These are phyloP conservation scores for Amphiprion ocellaris DNA, from an alignment of 2,113 vertebrate species.

Conservation along the genomic window DNA sequence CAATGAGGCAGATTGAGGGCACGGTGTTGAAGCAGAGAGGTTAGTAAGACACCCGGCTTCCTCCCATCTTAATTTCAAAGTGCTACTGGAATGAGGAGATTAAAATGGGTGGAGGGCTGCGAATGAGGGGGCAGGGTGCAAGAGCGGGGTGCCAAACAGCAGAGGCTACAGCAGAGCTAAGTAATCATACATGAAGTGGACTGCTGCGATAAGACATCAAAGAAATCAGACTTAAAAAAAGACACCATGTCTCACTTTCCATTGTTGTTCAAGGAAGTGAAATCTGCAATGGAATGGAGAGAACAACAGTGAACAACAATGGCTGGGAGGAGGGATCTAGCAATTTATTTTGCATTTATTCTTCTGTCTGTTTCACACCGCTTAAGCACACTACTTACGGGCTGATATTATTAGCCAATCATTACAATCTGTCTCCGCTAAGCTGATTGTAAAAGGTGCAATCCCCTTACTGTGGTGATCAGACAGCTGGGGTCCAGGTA, in stretches of 20 bases:
- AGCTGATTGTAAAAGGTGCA: conserved; percentile 82
- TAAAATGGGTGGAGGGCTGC: conserved; percentile 63
- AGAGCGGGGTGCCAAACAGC: conserved; percentile 60
- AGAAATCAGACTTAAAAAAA: conserved; percentile 56
- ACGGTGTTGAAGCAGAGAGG: conserved; percentile 65
- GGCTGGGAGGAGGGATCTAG: conserved; percentile 28
- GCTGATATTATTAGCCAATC: conserved; percentile 81
- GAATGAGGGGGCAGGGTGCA: conserved; percentile 52
- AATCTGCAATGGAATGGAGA: conserved; percentile 23
- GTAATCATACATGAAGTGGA: conserved; percentile 68
- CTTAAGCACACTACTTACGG: conserved; percentile 80
- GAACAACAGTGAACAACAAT: conserved; percentile 32
- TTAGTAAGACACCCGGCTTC: conserved; percentile 66
- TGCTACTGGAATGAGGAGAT: conserved; percentile 78
- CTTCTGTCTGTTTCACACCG: conserved; percentile 63
- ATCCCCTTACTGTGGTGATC: conserved; percentile 78
- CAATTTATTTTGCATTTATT: conserved; percentile 67
- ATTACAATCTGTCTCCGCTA: conserved; percentile 80
- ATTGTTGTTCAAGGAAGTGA: conserved; percentile 39
- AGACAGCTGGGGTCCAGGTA: conserved; percentile 82
- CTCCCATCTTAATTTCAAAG: conserved; percentile 80
- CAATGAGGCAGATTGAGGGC: conserved; percentile 68
- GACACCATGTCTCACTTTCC: conserved; percentile 18
- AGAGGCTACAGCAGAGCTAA: conserved; percentile 69
- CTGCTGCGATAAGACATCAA: conserved; percentile 73